Percentiles rank a stretch among this genome's conserved stretches.
Evolutionary conservation across 2,797 vertebrate species (phyloP).

Genomic region (Rhadinocentrus ornatus): DNA sequence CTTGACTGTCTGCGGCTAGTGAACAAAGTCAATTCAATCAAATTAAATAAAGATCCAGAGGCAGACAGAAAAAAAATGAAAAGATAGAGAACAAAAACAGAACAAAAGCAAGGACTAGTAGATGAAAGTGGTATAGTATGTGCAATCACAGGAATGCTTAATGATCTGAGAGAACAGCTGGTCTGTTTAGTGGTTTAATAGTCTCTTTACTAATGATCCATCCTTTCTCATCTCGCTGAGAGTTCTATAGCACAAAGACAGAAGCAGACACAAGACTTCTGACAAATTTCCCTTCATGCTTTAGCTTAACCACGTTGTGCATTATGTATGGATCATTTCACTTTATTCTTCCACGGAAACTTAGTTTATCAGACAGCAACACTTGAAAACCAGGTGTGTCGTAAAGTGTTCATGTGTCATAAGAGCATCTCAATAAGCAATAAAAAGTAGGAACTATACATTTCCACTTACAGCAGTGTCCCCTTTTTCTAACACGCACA

Average conservation of each 20-base stretch:
- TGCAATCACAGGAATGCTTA: conserved; percentile 28
- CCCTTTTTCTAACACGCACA: background rate
- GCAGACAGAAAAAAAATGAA: conserved; percentile 1
- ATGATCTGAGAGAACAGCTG: conserved; percentile 51
- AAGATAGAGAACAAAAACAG: conserved; percentile 14
- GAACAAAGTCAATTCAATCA: conserved; percentile 28
- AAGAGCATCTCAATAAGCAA: background rate
- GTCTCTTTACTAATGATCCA: conserved; percentile 45
- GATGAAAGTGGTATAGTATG: conserved; percentile 13
- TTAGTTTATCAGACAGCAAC: background rate
- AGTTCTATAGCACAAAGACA: conserved; percentile 26
- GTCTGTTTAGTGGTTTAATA: conserved; percentile 37
- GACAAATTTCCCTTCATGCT: conserved; percentile 14
- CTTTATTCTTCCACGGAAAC: background rate
- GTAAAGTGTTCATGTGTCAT: conserved; percentile 1
- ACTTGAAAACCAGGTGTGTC: background rate
- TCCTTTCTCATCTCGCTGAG: conserved; percentile 24
- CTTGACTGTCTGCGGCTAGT: background rate
- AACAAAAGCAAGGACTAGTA: conserved; percentile 15
- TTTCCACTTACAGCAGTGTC: background rate
- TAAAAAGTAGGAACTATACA: background rate
- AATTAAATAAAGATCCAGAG: conserved; percentile 25
- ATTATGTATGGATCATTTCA: conserved; percentile 25
- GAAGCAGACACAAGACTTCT: conserved; percentile 22
- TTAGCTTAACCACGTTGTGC: conserved; percentile 6